Conservation (phyloP, 2,113 vertebrate species). For the Leptobrachium ailaonicum region DNA sequence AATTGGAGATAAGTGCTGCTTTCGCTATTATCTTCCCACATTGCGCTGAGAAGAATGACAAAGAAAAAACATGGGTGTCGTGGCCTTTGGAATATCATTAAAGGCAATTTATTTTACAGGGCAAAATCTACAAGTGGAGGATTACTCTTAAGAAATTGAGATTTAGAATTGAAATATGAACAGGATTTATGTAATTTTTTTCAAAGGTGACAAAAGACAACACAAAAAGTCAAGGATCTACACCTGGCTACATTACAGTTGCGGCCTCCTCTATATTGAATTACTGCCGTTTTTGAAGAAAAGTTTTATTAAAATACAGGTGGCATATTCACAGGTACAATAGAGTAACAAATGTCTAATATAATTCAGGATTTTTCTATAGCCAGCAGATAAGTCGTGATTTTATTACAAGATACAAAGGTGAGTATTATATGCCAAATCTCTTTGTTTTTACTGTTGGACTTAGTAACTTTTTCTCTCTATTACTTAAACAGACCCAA, state of each 20-base stretch:
- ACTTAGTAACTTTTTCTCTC: no score
- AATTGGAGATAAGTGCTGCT: conserved; percentile 67
- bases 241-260: neutral
- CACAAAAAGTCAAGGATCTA: neutral
- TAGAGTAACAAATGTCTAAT: no score
- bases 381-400: no score
- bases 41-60: conserved; percentile 61
- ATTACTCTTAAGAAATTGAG: conserved; percentile 59
- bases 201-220: conserved; percentile 4
- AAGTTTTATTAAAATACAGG: no score
- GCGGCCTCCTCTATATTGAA: no score
- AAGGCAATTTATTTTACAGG: conserved; percentile 64
- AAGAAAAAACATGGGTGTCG: conserved; percentile 64
- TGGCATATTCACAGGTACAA: no score
- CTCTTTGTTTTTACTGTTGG: no score
- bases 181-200: conserved; percentile 55
- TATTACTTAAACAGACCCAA: no score
- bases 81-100: conserved; percentile 68
- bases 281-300: no score
- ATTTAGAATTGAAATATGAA: conserved; percentile 57
- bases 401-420: no score
- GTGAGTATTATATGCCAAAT: no score
- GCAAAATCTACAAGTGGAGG: conserved; percentile 49
- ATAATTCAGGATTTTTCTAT: no score
- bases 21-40: conserved; percentile 67